Base-by-base conservation (phyloP, 2,797 vertebrate species). In the Acanthurus leucopareius region DNA sequence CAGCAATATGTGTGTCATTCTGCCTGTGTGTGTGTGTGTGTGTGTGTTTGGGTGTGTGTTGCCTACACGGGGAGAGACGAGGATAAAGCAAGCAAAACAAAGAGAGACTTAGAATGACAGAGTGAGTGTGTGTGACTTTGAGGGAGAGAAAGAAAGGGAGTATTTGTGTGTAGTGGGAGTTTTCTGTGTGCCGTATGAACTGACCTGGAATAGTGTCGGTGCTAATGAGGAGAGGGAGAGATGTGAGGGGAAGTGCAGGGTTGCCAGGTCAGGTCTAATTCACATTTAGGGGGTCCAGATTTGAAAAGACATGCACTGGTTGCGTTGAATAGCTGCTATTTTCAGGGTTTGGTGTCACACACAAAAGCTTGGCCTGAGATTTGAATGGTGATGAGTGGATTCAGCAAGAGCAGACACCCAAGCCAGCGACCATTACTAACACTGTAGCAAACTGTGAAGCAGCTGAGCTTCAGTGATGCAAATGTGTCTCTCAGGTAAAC, bases 301-400 rank as follows among this genome's bases (percentile, higher is more conserved):
- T 85, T 78, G 73, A 86, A 80, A 88, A 80, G 91, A 91, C 92
- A 93, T 86, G 92, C 90, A 89, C 91, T 88, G 90, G 77, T 92
- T 93, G 90, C 83, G 77, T 77, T 93, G 88, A 94, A 94, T 85
- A 86, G 84, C 64, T 53, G 81, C 83, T 77, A 75, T 82, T 88
- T 76, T 73, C 75, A 73, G 76, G 87, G 79, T 86, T 73, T 67
- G 56, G 87, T 89, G 66, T 83, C 57, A 42, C 69, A 67, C 73
- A 86, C 83, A 90, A 90, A 86, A 81, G 84, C 74, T 48, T 53
- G 59, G 79, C 75, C 82, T 44, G 67, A 48, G 71, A 86, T 83
- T 83, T 81, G 76, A 86, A 81, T 65, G 74, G 73, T 15, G 40
- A 69, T 75, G 58, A 69, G 75, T 76, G 81, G 61, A 73, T 58